These are phyloP conservation scores for Semotilus atromaculatus DNA, from an alignment of 2,797 vertebrate species.

Conservation along the genomic window DNA sequence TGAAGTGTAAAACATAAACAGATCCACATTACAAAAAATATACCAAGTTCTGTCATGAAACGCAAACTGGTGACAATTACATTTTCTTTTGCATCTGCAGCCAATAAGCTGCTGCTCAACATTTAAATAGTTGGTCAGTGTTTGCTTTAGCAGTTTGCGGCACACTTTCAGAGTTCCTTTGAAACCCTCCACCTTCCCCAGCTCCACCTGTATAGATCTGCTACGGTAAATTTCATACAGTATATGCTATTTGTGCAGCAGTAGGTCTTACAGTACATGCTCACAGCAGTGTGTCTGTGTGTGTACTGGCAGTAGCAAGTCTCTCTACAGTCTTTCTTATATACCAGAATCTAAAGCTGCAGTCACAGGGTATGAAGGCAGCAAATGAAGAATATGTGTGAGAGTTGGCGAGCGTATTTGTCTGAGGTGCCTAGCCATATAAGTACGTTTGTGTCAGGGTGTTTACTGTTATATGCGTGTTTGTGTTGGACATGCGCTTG, in stretches of 20 bases:
- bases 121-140: too few relatives aligned
- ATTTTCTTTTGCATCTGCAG: too few relatives aligned
- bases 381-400: slow-evolving; percentile 24
- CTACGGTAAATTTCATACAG: neutral
- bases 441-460: slow-evolving; percentile 43
- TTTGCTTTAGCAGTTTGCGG: too few relatives aligned
- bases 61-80: too few relatives aligned
- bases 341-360: neutral
- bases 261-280: neutral
- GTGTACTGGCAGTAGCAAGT: neutral
- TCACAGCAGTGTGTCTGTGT: neutral
- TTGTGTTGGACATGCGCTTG: slow-evolving; percentile 47
- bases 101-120: too few relatives aligned
- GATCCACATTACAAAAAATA: too few relatives aligned
- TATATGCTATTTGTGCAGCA: neutral
- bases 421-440: slow-evolving; percentile 25
- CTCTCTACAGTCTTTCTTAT: neutral
- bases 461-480: slow-evolving; percentile 54
- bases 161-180: neutral
- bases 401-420: slow-evolving; percentile 17
- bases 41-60: too few relatives aligned
- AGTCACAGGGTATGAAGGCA: neutral
- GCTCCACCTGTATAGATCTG: neutral
- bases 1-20: too few relatives aligned
- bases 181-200: neutral